phyloP scores from a whole-genome alignment of 2,797 vertebrate genomes.

The Decapterus maruadsi region DNA sequence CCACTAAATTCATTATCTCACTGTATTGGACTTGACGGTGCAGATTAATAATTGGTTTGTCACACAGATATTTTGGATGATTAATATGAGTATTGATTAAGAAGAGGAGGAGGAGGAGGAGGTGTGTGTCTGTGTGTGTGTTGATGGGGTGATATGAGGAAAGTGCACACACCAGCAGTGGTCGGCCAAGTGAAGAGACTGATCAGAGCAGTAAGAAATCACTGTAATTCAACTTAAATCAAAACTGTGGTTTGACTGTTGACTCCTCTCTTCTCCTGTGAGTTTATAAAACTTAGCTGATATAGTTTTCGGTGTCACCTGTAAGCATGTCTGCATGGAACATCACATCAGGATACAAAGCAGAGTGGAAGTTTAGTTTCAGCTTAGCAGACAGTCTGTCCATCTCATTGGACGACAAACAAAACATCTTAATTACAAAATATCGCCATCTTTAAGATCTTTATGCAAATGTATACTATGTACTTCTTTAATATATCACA shows the following conservation, averaged over 20 bases:
- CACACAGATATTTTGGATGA: conserved; percentile 86
- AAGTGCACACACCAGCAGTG: conserved; percentile 79
- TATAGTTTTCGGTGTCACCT: too few species aligned
- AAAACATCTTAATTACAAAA: background rate
- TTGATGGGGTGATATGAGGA: conserved; percentile 54
- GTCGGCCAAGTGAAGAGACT: conserved; percentile 61
- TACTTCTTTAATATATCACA: too few species aligned
- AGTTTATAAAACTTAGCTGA: background rate
- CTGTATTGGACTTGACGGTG: conserved; percentile 88
- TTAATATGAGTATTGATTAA: conserved; percentile 90
- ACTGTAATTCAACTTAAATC: conserved; percentile 76
- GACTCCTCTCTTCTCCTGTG: conserved; percentile 14
- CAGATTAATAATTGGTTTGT: conserved; percentile 92
- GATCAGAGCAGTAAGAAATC: conserved; percentile 73
- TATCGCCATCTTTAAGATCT: too few species aligned
- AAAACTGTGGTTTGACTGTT: conserved; percentile 66
- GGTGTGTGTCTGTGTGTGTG: conserved; percentile 35
- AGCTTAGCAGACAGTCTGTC: background rate
- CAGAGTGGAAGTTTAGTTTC: background rate
- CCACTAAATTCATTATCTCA: conserved; percentile 89
- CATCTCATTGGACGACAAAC: background rate
- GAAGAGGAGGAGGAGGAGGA: conserved; percentile 59
- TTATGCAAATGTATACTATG: too few species aligned
- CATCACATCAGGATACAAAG: background rate
- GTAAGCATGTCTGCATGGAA: background rate